These are phyloP conservation scores for Drosophila tristis DNA, from an alignment of 1,140 invertebrate genomes.

Conservation along the genomic window DNA sequence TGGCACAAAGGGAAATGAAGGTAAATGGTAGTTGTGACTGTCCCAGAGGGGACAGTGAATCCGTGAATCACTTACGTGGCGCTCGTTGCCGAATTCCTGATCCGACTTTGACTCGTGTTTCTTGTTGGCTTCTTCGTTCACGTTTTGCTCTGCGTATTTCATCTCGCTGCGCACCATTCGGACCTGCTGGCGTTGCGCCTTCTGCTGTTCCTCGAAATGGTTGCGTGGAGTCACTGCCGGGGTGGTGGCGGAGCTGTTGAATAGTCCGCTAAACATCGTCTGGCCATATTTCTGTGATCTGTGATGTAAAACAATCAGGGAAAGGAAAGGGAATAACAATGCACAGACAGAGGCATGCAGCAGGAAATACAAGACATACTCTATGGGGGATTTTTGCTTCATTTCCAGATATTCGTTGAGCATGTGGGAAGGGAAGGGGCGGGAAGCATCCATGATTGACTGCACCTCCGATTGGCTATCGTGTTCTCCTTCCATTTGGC, in stretches of 20 bases:
- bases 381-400: no score
- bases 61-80: conserved; percentile 52
- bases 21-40: no score
- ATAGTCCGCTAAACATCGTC: conserved; percentile 33
- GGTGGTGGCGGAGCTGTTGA: conserved; percentile 60
- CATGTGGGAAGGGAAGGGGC: conserved; percentile 3
- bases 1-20: no score
- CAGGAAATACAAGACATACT: no score
- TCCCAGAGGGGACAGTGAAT: not conserved
- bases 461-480: not conserved
- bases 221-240: conserved; percentile 50
- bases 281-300: conserved; percentile 42
- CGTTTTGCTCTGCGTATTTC: conserved; percentile 64
- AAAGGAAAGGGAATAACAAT: not conserved
- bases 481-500: not conserved
- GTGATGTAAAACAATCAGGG: no score
- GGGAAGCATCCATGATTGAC: no score
- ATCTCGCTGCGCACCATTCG: conserved; percentile 82
- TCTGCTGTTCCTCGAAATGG: not conserved
- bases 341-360: no score
- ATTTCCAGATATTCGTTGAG: conserved; percentile 56
- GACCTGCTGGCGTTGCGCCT: conserved; percentile 52
- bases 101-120: conserved; percentile 78
- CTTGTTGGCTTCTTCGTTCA: conserved; percentile 61
- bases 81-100: conserved; percentile 77